Evolutionary conservation across 2,888 invertebrate genomes (phyloP).

Genomic region (Bedellia somnulentella): DNA sequence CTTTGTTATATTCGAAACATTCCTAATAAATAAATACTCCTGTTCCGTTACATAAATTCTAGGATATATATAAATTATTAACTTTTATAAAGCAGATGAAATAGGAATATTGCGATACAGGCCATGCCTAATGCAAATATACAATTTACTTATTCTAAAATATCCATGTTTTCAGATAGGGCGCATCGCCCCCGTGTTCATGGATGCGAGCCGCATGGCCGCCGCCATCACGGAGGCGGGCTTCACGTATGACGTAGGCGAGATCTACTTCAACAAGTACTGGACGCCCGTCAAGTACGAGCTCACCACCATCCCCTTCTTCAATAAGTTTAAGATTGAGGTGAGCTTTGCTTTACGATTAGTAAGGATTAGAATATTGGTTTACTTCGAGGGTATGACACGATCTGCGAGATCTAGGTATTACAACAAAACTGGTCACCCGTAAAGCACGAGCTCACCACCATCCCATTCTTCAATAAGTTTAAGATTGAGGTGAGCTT

Average conservation of each 20-base stretch:
- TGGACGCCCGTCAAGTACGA: slow-evolving; percentile 68
- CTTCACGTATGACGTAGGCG: slow-evolving; percentile 64
- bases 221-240: slow-evolving; percentile 58
- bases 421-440: slow-evolving; percentile 70
- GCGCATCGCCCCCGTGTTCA: slow-evolving; percentile 65
- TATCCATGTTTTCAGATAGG: slow-evolving; percentile 53
- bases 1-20: no score
- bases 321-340: slow-evolving; percentile 55
- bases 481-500: slow-evolving; percentile 49
- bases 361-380: not conserved
- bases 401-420: slow-evolving; percentile 67
- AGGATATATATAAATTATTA: no score
- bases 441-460: slow-evolving; percentile 66
- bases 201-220: slow-evolving; percentile 69
- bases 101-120: no score
- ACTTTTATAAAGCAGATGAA: no score
- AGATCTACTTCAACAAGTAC: slow-evolving; percentile 72
- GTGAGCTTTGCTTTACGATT: no score
- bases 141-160: not conserved
- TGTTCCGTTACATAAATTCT: no score
- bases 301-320: slow-evolving; percentile 65
- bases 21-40: no score
- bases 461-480: slow-evolving; percentile 65
- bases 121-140: no score
- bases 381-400: no score